Evolutionary conservation across 2,888 invertebrate genomes (phyloP).

Genomic region (Hirtodrosophila confusa): DNA sequence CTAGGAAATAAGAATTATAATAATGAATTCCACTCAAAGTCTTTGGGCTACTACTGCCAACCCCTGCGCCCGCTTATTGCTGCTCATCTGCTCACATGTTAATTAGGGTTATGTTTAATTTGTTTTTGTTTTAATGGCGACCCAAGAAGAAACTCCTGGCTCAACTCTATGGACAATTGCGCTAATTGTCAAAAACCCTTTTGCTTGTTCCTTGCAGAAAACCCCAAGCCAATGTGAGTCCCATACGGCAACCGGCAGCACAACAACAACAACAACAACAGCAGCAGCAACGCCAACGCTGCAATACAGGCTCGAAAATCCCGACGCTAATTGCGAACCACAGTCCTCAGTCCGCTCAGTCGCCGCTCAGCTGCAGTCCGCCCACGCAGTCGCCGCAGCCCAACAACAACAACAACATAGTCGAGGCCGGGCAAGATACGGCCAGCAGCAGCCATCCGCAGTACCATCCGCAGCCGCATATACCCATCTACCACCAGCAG

Average conservation of each 20-base stretch:
- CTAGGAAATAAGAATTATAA: not conserved
- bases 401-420: conserved; percentile 42
- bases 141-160: not conserved
- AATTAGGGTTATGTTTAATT: conserved; percentile 12
- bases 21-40: not conserved
- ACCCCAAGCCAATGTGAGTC: conserved; percentile 85
- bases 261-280: conserved; percentile 67
- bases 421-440: conserved; percentile 53
- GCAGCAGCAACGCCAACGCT: conserved; percentile 81
- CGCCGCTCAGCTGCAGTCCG: conserved; percentile 82
- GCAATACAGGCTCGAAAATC: conserved; percentile 84
- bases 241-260: conserved; percentile 81
- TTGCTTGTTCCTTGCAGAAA: conserved; percentile 85
- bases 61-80: not conserved
- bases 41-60: conserved; percentile 5
- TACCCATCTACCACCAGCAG: conserved; percentile 87
- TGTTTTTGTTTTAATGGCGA: conserved; percentile 39
- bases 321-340: conserved; percentile 83
- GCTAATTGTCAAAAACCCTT: conserved; percentile 37
- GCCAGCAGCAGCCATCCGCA: conserved; percentile 56
- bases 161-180: not conserved
- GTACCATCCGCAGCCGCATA: conserved; percentile 84
- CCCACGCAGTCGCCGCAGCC: conserved; percentile 63
- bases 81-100: conserved; percentile 8
- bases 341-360: conserved; percentile 67